Evolutionary conservation across 2,888 invertebrate genomes (phyloP), one percentile per base, ranked within the genome.

Genomic region (Desoria tigrina): DNA sequence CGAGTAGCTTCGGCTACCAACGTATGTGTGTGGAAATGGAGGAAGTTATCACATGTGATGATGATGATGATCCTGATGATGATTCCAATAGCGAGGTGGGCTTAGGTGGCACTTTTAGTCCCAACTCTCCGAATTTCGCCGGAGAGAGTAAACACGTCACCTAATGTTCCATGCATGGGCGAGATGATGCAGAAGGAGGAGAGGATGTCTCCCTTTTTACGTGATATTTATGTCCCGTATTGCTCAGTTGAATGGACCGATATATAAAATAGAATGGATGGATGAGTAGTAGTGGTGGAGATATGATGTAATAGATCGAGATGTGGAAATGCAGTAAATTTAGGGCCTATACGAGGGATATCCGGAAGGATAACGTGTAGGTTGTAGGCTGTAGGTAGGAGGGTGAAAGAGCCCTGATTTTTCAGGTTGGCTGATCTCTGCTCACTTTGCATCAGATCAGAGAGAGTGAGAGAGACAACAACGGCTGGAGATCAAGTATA

Each of bases 391-490:
- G 58, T 51, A 66, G 45, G 51, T 61, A 57, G 63, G 57, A 62
- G 59, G 53, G 63, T 64, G 64, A 64, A n/a, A n/a, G 65, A 66
- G 63, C 49, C 55, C 66, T 64, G 74, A 75, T 75, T 75, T 75
- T 75, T 75, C 72, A 75, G 74, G 74, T 75, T 73, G 72, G 71
- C 61, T 75, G 74, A 63, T 69, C 68, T 70, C 73, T 70, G 71
- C 67, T 73, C 73, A 69, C 67, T 66, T 58, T 58, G 58, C 58
- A 58, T 58, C 58, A 58, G 24, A 58, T 45, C 58, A 58, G 32
- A 55, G 32, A 55, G 28, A 55, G 39, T 21, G 21, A 39, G 45
- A 58, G 32, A 55, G 32, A 55, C 55, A 55, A 57, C 39, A 39
- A 39, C 57, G 32, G 57, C n/a, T 37, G 18, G 28, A 26, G 55